A percentile compares a stretch with the other conserved stretches of the same genome.
Conservation (phyloP, 1,140 invertebrate species). For the Drosophila pseudoobscura region DNA sequence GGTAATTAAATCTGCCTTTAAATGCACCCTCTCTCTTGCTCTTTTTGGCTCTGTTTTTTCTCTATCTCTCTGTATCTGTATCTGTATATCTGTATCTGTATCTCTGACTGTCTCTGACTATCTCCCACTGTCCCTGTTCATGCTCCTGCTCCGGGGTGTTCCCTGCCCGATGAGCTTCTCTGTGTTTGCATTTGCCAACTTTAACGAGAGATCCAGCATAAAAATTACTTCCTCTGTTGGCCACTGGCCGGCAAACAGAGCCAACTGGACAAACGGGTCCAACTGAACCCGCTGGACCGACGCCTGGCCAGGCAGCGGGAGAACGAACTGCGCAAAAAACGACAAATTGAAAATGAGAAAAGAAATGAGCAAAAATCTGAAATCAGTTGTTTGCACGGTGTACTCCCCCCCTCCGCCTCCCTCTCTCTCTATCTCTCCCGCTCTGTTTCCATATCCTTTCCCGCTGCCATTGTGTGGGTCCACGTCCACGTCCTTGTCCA, state of each 20-base stretch:
- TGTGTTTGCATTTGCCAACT: constrained; percentile 61
- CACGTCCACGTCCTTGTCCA: constrained; percentile 23
- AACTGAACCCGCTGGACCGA: neutral
- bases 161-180: constrained; percentile 17
- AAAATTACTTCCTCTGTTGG: constrained; percentile 72
- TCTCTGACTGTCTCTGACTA: neutral
- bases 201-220: constrained; percentile 66
- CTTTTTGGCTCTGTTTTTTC: constrained; percentile 11
- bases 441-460: constrained; percentile 16
- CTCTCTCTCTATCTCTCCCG: neutral
- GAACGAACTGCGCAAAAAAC: constrained; percentile 69
- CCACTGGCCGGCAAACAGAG: constrained; percentile 58
- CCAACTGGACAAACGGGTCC: constrained; percentile 9
- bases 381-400: constrained; percentile 72
- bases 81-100: constrained; percentile 7
- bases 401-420: neutral
- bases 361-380: constrained; percentile 71
- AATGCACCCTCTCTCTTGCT: constrained; percentile 36
- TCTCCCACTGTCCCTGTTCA: neutral
- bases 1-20: constrained; percentile 83
- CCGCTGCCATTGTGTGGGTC: constrained; percentile 47
- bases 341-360: constrained; percentile 79
- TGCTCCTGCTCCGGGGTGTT: constrained; percentile 1
- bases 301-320: neutral
- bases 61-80: constrained; percentile 12